A percentile compares a stretch with the other conserved stretches of the same genome.
Evolutionary conservation across 2,888 invertebrate species (phyloP).

Genomic region (Drosophila prostipennis): DNA sequence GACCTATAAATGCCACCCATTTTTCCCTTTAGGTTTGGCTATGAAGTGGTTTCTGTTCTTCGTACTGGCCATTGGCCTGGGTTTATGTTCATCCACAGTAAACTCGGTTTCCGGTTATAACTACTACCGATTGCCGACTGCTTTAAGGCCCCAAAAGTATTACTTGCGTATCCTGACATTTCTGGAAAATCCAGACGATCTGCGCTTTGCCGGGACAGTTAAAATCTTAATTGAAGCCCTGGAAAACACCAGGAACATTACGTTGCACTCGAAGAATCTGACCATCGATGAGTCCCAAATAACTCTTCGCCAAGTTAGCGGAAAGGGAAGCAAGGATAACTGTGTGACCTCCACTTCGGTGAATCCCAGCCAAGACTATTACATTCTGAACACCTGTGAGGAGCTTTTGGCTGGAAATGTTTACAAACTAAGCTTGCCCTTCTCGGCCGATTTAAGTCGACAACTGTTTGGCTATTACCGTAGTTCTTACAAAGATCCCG

Average conservation of each 20-base stretch:
- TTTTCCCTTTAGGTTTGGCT: slow-evolving; percentile 3
- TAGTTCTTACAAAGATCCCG: slow-evolving; percentile 87
- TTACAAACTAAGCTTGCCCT: slow-evolving; percentile 87
- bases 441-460: slow-evolving; percentile 86
- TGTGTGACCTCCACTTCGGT: slow-evolving; percentile 84
- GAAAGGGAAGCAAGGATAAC: slow-evolving; percentile 56
- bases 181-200: slow-evolving; percentile 81
- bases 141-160: slow-evolving; percentile 84
- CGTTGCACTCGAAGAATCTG: slow-evolving; percentile 88
- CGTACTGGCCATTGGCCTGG: slow-evolving; percentile 44
- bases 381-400: slow-evolving; percentile 86
- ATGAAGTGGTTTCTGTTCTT: slow-evolving; percentile 56
- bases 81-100: slow-evolving; percentile 14
- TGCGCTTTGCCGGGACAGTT: slow-evolving; percentile 84
- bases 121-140: slow-evolving; percentile 83
- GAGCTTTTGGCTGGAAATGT: slow-evolving; percentile 83
- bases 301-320: slow-evolving; percentile 60
- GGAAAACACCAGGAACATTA: slow-evolving; percentile 86
- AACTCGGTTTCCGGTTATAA: slow-evolving; percentile 58
- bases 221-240: slow-evolving; percentile 81
- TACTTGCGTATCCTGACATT: slow-evolving; percentile 83
- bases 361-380: slow-evolving; percentile 86
- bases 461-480: slow-evolving; percentile 89
- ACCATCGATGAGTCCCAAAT: slow-evolving; percentile 84
- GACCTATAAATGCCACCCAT: background rate